Conservation (phyloP, 2,888 invertebrate species). For the Quadroppia sp. region DNA sequence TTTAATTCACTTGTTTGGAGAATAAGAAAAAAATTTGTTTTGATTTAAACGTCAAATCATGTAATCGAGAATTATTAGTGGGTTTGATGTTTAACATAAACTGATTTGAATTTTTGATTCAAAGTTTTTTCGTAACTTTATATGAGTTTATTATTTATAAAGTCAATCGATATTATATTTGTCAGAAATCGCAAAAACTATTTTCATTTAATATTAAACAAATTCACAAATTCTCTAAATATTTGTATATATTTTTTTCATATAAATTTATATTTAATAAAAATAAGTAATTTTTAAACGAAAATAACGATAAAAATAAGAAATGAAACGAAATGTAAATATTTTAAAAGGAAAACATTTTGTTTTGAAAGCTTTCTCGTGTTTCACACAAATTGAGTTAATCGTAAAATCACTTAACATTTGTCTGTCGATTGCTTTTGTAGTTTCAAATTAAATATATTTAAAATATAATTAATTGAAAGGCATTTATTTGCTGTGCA, state of each 20-base stretch:
- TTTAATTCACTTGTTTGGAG: background rate
- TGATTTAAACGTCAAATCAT: background rate
- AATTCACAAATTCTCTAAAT: too few species aligned
- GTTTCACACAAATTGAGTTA: background rate
- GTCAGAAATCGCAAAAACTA: background rate
- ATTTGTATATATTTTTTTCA: too few species aligned
- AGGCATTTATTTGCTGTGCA: background rate
- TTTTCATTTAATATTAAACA: too few species aligned
- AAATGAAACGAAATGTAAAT: background rate
- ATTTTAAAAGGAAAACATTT: constrained; percentile 5
- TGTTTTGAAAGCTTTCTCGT: constrained; percentile 8
- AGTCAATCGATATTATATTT: background rate
- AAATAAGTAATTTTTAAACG: background rate
- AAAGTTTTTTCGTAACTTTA: background rate
- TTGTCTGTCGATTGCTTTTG: background rate
- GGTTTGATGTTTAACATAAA: background rate
- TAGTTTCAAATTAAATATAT: background rate
- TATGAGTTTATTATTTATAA: background rate
- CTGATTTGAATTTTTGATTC: background rate
- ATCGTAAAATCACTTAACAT: constrained; percentile 5
- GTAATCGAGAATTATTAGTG: background rate
- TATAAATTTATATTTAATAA: too few species aligned
- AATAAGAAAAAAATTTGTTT: background rate
- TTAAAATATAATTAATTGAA: background rate
- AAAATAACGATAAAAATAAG: background rate